phyloP scores from a whole-genome alignment of 1,140 invertebrate species.

The Drosophila rhopaloa region DNA sequence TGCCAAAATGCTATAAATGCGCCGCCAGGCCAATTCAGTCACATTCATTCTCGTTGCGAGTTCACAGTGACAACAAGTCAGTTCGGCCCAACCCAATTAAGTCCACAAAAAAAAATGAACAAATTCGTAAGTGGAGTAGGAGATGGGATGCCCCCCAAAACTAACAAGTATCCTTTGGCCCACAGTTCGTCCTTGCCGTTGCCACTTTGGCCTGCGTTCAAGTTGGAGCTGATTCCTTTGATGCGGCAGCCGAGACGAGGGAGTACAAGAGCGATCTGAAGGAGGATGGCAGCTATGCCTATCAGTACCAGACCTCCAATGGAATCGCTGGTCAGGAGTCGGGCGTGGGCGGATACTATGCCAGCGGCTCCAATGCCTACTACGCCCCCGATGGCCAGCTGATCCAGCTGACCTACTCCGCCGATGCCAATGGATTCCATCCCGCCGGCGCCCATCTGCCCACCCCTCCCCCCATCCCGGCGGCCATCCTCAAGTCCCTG shows the following conservation, averaged over 20 bases:
- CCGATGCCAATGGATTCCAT: conserved; percentile 92
- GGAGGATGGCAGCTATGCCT: conserved; percentile 86
- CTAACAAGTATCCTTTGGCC: background rate
- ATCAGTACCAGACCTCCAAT: conserved; percentile 87
- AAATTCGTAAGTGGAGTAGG: conserved; percentile 69
- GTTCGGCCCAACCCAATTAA: conserved; percentile 29
- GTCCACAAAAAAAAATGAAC: conserved; percentile 59
- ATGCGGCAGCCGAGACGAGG: conserved; percentile 70
- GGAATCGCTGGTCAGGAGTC: conserved; percentile 87
- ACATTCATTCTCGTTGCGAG: conserved; percentile 73
- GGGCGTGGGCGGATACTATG: conserved; percentile 84
- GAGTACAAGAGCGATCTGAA: conserved; percentile 82
- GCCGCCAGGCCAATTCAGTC: conserved; percentile 47
- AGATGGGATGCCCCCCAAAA: conserved; percentile 5
- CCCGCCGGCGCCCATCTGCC: conserved; percentile 90
- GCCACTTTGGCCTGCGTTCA: conserved; percentile 49
- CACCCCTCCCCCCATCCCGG: conserved; percentile 92
- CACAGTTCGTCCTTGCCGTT: conserved; percentile 63
- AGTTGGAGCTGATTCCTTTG: conserved; percentile 66
- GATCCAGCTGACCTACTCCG: conserved; percentile 88
- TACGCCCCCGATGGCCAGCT: conserved; percentile 84
- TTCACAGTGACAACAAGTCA: conserved; percentile 68
- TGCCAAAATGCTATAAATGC: conserved; percentile 76
- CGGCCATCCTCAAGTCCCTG: conserved; percentile 87
- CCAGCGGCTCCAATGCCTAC: conserved; percentile 72